These are phyloP conservation scores for Xanthia togata DNA, from an alignment of 2,888 invertebrate genomes.

Conservation along the genomic window DNA sequence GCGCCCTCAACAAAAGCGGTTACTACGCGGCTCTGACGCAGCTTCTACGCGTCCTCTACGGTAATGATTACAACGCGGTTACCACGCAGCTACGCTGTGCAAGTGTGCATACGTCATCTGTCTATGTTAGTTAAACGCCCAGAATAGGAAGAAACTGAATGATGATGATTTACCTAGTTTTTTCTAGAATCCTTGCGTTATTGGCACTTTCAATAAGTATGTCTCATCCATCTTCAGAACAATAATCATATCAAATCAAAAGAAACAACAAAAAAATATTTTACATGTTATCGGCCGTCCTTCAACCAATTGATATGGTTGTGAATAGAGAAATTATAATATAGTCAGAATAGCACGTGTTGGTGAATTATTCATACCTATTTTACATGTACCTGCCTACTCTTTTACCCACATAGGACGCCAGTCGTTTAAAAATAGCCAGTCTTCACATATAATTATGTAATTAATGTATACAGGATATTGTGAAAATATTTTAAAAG, in stretches of 20 bases:
- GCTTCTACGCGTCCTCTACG: neutral
- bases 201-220: neutral
- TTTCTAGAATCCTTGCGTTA: neutral
- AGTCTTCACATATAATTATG: no score
- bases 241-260: neutral
- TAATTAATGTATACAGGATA: no score
- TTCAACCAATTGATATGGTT: slow-evolving; percentile 3
- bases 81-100: neutral
- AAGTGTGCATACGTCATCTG: neutral
- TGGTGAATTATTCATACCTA: neutral
- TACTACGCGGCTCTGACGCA: neutral
- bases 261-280: neutral
- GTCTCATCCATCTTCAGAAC: neutral
- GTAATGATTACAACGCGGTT: neutral
- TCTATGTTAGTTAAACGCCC: neutral
- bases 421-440: no score
- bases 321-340: neutral
- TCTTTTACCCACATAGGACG: neutral
- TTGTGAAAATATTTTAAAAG: no score
- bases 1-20: neutral
- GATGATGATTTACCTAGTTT: neutral
- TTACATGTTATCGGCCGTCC: neutral
- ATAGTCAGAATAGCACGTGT: neutral
- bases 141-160: neutral
- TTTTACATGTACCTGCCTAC: neutral